Conservation (phyloP, 2,113 vertebrate species). For the Merops nubicus region DNA sequence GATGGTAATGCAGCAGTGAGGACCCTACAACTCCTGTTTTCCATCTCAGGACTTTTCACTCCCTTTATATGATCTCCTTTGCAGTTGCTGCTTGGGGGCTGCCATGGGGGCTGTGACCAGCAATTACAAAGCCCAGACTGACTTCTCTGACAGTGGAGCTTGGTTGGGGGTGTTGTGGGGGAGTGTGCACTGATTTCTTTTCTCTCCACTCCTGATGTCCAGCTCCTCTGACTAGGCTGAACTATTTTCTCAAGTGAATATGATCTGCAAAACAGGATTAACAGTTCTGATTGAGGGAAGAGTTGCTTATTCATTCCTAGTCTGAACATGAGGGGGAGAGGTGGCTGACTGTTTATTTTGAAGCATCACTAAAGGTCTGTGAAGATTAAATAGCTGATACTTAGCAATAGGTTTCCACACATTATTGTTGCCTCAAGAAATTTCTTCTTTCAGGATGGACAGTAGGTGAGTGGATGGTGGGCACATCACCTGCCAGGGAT, state of each 20-base stretch:
- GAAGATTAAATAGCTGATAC: background rate
- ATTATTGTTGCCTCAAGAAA: background rate
- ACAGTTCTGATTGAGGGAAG: background rate
- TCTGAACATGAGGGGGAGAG: background rate
- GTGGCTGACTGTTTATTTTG: background rate
- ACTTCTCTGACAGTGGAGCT: background rate
- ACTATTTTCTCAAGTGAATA: background rate
- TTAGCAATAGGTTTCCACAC: background rate
- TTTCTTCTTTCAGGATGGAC: background rate
- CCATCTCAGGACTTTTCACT: background rate
- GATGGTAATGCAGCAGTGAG: background rate
- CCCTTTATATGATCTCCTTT: background rate
- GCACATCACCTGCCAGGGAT: background rate
- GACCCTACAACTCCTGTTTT: accelerated
- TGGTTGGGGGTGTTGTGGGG: accelerated
- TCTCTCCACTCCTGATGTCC: background rate
- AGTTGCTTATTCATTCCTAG: background rate
- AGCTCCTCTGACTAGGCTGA: background rate
- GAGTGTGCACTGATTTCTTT: background rate
- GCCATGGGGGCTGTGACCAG: background rate
- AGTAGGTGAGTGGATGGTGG: background rate
- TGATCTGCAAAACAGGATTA: background rate
- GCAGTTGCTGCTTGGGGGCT: background rate
- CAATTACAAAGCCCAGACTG: background rate
- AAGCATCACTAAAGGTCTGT: background rate